These are phyloP conservation scores for Diabrotica virgifera DNA, from an alignment of 1,140 invertebrate species.

Conservation along the genomic window DNA sequence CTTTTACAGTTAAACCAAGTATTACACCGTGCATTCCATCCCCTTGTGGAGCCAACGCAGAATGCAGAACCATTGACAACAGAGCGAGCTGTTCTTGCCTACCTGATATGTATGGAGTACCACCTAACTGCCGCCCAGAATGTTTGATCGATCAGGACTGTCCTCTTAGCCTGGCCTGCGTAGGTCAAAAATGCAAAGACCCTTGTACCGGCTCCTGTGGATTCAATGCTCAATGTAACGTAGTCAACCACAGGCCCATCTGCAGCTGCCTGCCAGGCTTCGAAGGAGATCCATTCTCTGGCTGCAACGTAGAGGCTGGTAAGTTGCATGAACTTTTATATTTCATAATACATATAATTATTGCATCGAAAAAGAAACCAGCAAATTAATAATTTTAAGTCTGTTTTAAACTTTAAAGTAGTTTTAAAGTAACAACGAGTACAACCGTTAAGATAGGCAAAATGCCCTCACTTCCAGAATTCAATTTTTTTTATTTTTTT, in stretches of 20 bases:
- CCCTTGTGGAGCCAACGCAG: constrained; percentile 78
- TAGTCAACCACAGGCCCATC: constrained; percentile 73
- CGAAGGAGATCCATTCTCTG: constrained; percentile 79
- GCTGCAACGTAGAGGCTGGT: constrained; percentile 67
- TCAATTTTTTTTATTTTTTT: too few relatives aligned
- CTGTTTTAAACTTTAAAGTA: too few relatives aligned
- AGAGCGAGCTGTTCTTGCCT: constrained; percentile 75
- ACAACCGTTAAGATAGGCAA: too few relatives aligned
- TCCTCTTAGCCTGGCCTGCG: constrained; percentile 71
- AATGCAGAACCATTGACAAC: constrained; percentile 66
- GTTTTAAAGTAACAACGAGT: too few relatives aligned
- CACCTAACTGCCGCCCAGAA: constrained; percentile 74
- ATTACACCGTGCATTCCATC: constrained; percentile 72
- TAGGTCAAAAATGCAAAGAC: constrained; percentile 72
- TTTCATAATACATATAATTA: too few relatives aligned
- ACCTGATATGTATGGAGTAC: constrained; percentile 77
- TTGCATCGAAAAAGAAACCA: too few relatives aligned
- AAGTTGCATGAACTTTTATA: constrained; percentile 49
- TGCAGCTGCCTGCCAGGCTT: constrained; percentile 72
- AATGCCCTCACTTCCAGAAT: too few relatives aligned
- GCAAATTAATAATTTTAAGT: too few relatives aligned
- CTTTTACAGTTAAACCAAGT: constrained; percentile 2
- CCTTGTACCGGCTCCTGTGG: constrained; percentile 82
- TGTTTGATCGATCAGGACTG: constrained; percentile 79
- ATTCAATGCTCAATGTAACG: constrained; percentile 74